Conservation (phyloP, 2,888 invertebrate species). For the Andrena trimmerana region DNA sequence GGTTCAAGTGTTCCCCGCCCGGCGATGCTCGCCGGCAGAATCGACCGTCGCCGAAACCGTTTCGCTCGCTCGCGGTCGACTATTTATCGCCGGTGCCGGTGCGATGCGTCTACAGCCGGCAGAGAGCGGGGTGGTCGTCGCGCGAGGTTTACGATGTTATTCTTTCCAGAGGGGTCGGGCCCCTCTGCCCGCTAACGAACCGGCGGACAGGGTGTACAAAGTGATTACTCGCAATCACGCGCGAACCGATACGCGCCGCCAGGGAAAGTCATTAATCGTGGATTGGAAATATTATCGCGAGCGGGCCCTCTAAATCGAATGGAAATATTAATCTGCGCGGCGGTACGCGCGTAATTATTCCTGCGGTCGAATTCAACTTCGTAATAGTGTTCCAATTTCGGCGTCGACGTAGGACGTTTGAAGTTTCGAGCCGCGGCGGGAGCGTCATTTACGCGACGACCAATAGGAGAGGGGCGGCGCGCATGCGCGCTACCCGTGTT, state of each 20-base stretch:
- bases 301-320: conserved; percentile 76
- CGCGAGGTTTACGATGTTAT: conserved; percentile 13
- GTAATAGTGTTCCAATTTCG: conserved; percentile 80
- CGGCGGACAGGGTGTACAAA: conserved; percentile 1
- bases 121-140: not conserved
- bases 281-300: conserved; percentile 59
- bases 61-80: not conserved
- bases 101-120: not conserved
- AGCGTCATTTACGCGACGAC: conserved; percentile 45
- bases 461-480: not conserved
- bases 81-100: not conserved
- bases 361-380: conserved; percentile 75
- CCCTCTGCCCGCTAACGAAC: conserved; percentile 40
- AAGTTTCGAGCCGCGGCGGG: conserved; percentile 60
- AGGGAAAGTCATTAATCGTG: conserved; percentile 63
- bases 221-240: conserved; percentile 42
- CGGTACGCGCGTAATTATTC: conserved; percentile 76
- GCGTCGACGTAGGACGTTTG: conserved; percentile 69
- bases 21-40: not conserved
- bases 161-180: conserved; percentile 22
- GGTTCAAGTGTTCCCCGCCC: no score
- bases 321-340: conserved; percentile 79
- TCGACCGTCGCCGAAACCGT: conserved; percentile 5
- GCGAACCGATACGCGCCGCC: conserved; percentile 17
- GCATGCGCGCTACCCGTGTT: conserved; percentile 60